Evolutionary conservation across 2,113 vertebrate genomes (phyloP), one percentile per base, ranked within the genome.

Genomic region (Indicator maculatus): DNA sequence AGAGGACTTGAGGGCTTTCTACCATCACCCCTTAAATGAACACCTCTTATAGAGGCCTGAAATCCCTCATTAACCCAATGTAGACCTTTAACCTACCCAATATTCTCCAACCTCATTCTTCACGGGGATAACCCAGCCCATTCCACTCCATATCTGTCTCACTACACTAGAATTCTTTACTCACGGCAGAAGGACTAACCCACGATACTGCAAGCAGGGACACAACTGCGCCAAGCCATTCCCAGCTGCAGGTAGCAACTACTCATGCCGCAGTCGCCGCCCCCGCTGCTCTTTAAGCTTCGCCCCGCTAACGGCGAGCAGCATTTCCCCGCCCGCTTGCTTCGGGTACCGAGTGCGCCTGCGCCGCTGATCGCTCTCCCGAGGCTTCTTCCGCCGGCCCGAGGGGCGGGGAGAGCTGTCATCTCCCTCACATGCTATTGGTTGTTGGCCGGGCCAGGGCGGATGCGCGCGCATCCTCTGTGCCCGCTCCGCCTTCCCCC

Each of bases 351-450:
- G 2, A 20, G 18, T 30, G 74, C 85, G 86, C 61, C 13, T 74
- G 95, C 79, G 86, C 71, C 0, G 0, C 0, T 0, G 1, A 1
- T 1, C 2, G 3, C 3, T 4, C 0, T 38, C 47, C 19, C 4
- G 7, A 0, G 2, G 1, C 6, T 20, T 17, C 6, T 55, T 79
- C 59, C 76, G 30, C 33, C 1, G 6, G 23, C 12, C 26, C 2
- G 2, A 1, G 13, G 19, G 28, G n/a, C 17, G 47, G 81, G 73
- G 20, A 19, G 11, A 36, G 7, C 24, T 5, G 20, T 47, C 44
- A 7, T 13, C 4, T 19, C 31, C 28, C 33, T 5, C 26, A 1
- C 3, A 7, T 20, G 36, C 36, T 11, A 93, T 90, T 95, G 83
- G 92, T 7, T 17, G 31, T 9, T 4, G 19, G 6, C 27, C 1